These are phyloP conservation scores for Emydura subglobosa DNA, from an alignment of 2,113 vertebrate species.

Conservation along the genomic window DNA sequence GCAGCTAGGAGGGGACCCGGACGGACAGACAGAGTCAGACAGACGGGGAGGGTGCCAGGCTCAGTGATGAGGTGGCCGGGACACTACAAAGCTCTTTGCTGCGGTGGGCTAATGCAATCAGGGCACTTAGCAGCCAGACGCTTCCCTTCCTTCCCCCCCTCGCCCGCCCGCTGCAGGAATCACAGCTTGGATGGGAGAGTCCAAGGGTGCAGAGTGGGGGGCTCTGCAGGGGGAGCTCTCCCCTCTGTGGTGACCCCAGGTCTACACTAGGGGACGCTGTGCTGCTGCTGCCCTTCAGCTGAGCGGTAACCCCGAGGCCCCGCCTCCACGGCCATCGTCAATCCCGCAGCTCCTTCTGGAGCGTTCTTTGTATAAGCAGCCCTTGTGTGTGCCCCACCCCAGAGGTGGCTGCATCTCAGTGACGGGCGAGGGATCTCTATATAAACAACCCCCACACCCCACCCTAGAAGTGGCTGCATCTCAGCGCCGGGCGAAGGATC, in stretches of 20 bases:
- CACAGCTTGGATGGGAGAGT: not conserved
- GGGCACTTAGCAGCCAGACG: no score
- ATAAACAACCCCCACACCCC: not conserved
- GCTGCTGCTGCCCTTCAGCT: not conserved
- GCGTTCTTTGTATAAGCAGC: not conserved
- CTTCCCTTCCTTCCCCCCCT: no score
- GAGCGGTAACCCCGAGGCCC: no score
- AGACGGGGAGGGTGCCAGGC: not conserved
- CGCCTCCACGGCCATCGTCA: no score
- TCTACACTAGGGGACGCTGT: not conserved
- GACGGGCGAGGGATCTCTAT: rapidly evolving
- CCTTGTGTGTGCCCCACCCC: no score
- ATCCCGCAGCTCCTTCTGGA: not conserved
- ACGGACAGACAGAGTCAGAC: not conserved
- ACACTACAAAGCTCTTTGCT: no score
- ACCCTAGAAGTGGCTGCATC: not conserved
- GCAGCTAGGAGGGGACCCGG: not conserved
- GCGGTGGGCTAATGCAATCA: not conserved
- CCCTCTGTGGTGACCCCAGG: not conserved
- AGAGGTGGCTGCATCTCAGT: not conserved
- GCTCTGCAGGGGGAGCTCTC: not conserved
- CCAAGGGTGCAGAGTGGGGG: not conserved
- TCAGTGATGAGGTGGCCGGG: no score
- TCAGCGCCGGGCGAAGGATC: not conserved
- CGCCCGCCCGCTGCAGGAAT: no score